These are phyloP conservation scores for Pangasius krempfi DNA, from an alignment of 2,797 vertebrate species.

Conservation along the genomic window DNA sequence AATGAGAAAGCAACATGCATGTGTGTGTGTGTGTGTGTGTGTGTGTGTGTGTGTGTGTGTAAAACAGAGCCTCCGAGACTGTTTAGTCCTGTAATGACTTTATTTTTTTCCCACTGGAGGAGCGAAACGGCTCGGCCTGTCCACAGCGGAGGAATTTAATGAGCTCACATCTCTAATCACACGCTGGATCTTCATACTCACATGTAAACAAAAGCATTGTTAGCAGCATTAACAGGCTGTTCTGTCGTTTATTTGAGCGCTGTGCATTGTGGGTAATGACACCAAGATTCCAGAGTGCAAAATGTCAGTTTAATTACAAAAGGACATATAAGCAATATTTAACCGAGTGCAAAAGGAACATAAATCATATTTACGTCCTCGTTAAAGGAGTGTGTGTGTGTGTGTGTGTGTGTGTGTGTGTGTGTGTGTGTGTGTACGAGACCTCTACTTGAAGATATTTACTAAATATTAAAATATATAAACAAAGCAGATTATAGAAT, in stretches of 20 bases:
- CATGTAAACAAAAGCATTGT: slow-evolving; percentile 26
- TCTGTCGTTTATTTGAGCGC: neutral
- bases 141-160: slow-evolving; percentile 35
- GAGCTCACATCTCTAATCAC: slow-evolving; percentile 36
- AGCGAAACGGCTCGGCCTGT: slow-evolving; percentile 7
- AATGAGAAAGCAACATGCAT: neutral
- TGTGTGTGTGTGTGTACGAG: neutral
- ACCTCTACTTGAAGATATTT: neutral
- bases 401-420: slow-evolving; percentile 5
- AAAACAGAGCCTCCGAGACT: neutral
- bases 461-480: neutral
- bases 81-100: slow-evolving; percentile 29
- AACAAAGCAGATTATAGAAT: neutral
- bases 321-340: slow-evolving; percentile 4
- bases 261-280: neutral
- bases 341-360: neutral
- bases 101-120: slow-evolving; percentile 15
- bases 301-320: neutral
- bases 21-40: slow-evolving; percentile 5
- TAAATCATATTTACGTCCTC: neutral
- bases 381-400: neutral
- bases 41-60: slow-evolving; percentile 23
- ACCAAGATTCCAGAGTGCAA: neutral
- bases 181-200: slow-evolving; percentile 2
- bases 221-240: neutral